Percentiles rank a stretch among this genome's conserved stretches.
phyloP scores from a whole-genome alignment of 1,140 invertebrate species.

The Limonius californicus region DNA sequence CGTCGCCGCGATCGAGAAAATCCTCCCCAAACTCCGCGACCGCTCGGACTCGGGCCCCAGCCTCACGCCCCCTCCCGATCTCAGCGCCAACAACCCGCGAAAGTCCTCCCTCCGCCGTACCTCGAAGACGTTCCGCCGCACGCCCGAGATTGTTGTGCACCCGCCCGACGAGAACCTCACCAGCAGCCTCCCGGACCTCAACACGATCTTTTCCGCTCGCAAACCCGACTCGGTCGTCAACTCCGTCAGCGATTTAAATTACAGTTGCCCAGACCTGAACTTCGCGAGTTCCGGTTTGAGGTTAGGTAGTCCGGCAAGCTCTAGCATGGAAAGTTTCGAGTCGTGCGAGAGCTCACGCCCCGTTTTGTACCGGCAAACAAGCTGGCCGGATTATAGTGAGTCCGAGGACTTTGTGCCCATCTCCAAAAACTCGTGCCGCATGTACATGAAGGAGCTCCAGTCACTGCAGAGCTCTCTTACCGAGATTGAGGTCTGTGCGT shows the following conservation, averaged over 20 bases:
- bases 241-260: constrained; percentile 33
- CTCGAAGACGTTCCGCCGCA: constrained; percentile 23
- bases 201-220: constrained; percentile 11
- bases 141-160: constrained; percentile 38
- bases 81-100: constrained; percentile 5
- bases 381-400: neutral
- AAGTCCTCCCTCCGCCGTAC: neutral
- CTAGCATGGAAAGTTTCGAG: neutral
- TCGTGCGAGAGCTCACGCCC: neutral
- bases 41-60: neutral
- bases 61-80: neutral
- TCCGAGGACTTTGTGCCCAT: neutral
- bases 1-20: constrained; percentile 39
- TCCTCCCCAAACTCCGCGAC: constrained; percentile 29
- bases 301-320: neutral
- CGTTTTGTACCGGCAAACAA: neutral
- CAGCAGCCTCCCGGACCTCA: constrained; percentile 34
- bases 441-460: neutral
- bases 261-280: constrained; percentile 38
- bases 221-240: constrained; percentile 17
- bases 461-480: neutral
- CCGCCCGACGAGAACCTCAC: constrained; percentile 35
- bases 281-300: neutral
- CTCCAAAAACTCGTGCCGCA: neutral
- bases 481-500: neutral